Base-by-base conservation (phyloP, 1,140 invertebrate genomes). In the Gryllus bimaculatus region DNA sequence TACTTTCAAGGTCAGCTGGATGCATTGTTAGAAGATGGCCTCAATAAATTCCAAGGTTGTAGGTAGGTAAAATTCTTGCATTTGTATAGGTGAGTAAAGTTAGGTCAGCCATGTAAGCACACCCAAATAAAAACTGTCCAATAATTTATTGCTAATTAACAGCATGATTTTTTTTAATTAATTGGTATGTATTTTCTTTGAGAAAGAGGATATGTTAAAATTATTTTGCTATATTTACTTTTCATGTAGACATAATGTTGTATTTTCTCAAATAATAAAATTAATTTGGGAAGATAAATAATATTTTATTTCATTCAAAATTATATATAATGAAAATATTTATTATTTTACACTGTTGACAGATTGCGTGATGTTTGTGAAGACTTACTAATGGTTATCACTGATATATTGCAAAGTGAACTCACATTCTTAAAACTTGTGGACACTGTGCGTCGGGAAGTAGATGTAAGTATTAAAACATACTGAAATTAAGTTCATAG, bases 291-390 rank as follows among this genome's bases (percentile, higher is more conserved):
- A 18, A 13, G 54, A 66, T 39, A 39, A 39, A 39, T 39, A 39
- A 39, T 39, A 39, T 39, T 39, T 39, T 39, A 39, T 39, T 39
- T 39, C 5, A 39, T 39, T 75, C 8, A 21, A 39, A 2, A n/a
- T 39, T 75, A 26, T 75, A 39, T 75, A 12, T 15, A 26, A 10
- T 75, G 26, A 5, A 47, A 48, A 48, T 13, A 78, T 18, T 78
- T 66, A n/a, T 8, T 74, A 74, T 12, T 8, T 8, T 20, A n/a
- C 13, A 6, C 47, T 66, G 47, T 75, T 76, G 49, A 47, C 79
- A 81, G 80, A 49, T 76, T 81, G 8, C 74, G 78, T 20, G 79
- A 79, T 73, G 79, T 81, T 48, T 47, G 78, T 49, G 80, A 81
- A 20, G 78, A 81, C 8, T 26, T 81, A 20, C 26, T 81, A 73